phyloP scores from a whole-genome alignment of 2,888 invertebrate species.

The Mythimna loreyi region DNA sequence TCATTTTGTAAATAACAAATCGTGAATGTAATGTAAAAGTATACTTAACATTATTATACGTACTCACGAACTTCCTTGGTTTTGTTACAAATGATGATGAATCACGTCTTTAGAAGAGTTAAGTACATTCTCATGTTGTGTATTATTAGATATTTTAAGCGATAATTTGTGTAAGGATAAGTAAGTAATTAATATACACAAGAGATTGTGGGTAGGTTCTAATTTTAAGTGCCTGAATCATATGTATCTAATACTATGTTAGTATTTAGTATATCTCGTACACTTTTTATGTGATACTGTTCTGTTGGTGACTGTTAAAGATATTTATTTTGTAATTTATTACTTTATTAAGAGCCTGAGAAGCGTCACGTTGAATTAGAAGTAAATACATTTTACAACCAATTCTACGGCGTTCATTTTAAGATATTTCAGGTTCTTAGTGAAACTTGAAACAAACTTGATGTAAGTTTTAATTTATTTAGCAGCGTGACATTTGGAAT shows the following conservation, averaged over 20 bases:
- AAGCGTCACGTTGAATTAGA: conserved; percentile 29
- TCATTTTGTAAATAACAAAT: conserved; percentile 48
- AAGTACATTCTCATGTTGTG: conserved; percentile 19
- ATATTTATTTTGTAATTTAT: conserved; percentile 60
- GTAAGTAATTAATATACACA: conserved; percentile 14
- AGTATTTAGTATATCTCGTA: conserved; percentile 51
- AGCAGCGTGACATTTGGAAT: conserved; percentile 31
- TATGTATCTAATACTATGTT: conserved; percentile 50
- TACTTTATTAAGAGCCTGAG: conserved; percentile 64
- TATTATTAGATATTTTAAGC: conserved; percentile 21
- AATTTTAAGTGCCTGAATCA: conserved; percentile 53
- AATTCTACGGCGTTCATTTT: conserved; percentile 19
- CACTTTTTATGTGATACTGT: conserved; percentile 54
- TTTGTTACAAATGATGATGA: conserved; percentile 29
- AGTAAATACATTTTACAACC: background rate
- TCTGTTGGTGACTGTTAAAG: conserved; percentile 64
- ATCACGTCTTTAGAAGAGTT: conserved; percentile 13
- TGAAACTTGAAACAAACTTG: conserved; percentile 57
- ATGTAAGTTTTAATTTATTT: conserved; percentile 60
- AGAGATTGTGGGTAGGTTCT: conserved; percentile 34
- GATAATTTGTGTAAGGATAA: conserved; percentile 4
- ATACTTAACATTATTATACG: background rate
- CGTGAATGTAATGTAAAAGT: conserved; percentile 25
- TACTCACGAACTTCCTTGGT: conserved; percentile 7
- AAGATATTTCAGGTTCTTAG: conserved; percentile 50